These are phyloP conservation scores for Siniperca knerii DNA, from an alignment of 2,113 vertebrate genomes.

Conservation along the genomic window DNA sequence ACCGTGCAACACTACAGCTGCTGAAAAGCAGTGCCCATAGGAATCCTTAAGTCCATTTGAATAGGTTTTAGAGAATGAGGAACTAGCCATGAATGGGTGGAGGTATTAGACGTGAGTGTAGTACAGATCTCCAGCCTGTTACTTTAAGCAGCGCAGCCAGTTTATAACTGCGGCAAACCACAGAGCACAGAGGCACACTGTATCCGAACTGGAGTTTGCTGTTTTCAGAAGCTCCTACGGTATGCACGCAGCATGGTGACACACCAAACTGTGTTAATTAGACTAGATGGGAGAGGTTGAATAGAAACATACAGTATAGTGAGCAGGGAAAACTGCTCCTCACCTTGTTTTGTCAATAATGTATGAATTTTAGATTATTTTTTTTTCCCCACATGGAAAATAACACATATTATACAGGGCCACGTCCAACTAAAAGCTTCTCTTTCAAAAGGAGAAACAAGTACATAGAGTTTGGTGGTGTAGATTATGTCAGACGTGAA, in stretches of 20 bases:
- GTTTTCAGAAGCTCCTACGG: neutral
- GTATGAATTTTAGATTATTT: neutral
- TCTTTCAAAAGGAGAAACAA: neutral
- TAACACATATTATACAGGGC: neutral
- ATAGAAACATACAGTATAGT: neutral
- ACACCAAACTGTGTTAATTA: neutral
- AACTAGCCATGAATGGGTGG: neutral
- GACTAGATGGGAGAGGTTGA: neutral
- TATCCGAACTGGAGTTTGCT: neutral
- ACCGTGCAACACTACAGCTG: neutral
- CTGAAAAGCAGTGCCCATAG: no score
- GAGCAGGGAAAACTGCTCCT: neutral
- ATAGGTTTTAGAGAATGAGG: neutral
- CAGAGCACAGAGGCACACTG: conserved; percentile 31
- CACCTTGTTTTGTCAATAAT: neutral
- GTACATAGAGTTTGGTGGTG: neutral
- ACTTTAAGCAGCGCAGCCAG: neutral
- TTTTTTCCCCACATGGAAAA: neutral
- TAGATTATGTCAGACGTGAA: neutral
- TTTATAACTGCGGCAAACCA: conserved; percentile 1
- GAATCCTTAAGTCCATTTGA: neutral
- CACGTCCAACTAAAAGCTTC: neutral
- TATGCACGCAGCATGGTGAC: conserved; percentile 2
- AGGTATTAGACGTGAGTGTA: no score
- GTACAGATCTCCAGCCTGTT: conserved; percentile 10